Base-by-base conservation (phyloP, 2,113 vertebrate species). In the Elachura formosa region DNA sequence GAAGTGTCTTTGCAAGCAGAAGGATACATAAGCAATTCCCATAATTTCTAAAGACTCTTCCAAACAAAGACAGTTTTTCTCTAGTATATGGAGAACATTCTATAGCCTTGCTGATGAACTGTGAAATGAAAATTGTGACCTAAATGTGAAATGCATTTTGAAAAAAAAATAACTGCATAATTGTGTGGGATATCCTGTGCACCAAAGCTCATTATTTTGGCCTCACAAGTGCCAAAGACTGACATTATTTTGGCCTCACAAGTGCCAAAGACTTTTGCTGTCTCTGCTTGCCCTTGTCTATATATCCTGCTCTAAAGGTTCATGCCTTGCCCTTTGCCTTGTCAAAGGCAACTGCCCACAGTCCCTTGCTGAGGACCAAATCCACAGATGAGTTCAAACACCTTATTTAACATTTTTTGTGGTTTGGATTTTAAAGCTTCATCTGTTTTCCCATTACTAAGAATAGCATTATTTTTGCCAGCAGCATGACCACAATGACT, bases 391-490 rank as follows among this genome's bases (percentile, higher is more conserved):
- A 84, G 11, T 56, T 48, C 40, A 92, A 81, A 68, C 25, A 87
- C 80, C 36, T 87, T 74, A 81, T 87, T 89, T 81, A 54, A 77
- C 31, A 48, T 66, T 81, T 94, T 90, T 67, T 78, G 79, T 84
- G 85, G 92, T 81, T 87, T 90, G 45, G 54, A 76, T 89, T 94
- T 94, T 87, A 92, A 89, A 89, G 29, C 14, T 84, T 82, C 45
- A 43, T 95, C 93, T 91, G 46, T 87, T 95, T 96, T 89, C 63
- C 17, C 54, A 54, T 87, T 93, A 79, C 84, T 91, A 95, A 89
- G 81, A 58, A 87, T 83, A 94, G 46, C 34, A 38, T 54, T 87
- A 64, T 79, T 95, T 94, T 94, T 94, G 74, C 91, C 94, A 93
- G 46, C 62, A 94, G 33, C 22, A 73, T 87, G 43, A 93, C 89